A percentile compares a stretch with the other conserved stretches of the same genome.
Evolutionary conservation across 1,140 invertebrate genomes (phyloP).

Genomic region (Vollenhovia emeryi): DNA sequence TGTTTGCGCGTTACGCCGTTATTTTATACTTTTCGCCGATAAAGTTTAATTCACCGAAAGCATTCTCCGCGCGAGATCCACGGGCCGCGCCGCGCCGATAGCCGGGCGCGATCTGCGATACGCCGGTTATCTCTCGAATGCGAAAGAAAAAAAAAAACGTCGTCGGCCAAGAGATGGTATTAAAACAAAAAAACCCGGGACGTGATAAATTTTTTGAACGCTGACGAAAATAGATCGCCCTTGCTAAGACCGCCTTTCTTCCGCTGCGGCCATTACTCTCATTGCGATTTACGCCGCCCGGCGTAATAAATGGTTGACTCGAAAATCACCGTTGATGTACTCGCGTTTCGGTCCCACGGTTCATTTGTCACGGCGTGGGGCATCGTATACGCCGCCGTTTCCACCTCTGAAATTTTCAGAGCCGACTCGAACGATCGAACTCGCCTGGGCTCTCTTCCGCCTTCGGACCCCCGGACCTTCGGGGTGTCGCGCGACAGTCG

Average conservation of each 20-base stretch:
- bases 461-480: neutral
- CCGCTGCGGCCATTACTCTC: slow-evolving; percentile 31
- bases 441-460: neutral
- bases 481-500: neutral
- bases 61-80: slow-evolving; percentile 30
- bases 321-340: slow-evolving; percentile 34
- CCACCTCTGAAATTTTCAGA: slow-evolving; percentile 7
- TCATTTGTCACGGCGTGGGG: slow-evolving; percentile 31
- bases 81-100: slow-evolving; percentile 3
- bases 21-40: slow-evolving; percentile 58
- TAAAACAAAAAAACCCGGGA: neutral
- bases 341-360: slow-evolving; percentile 39
- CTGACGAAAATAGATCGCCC: slow-evolving; percentile 29
- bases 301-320: slow-evolving; percentile 47
- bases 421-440: neutral
- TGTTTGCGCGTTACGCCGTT: slow-evolving; percentile 54
- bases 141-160: neutral
- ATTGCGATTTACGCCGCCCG: slow-evolving; percentile 30
- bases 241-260: slow-evolving; percentile 16
- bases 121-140: slow-evolving; percentile 32
- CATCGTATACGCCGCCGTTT: neutral
- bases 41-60: slow-evolving; percentile 58
- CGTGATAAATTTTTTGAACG: slow-evolving; percentile 38
- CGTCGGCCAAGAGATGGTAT: neutral
- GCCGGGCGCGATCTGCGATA: neutral